These are phyloP conservation scores for Pollicipes pollicipes DNA, from an alignment of 1,140 invertebrate genomes.

Conservation along the genomic window DNA sequence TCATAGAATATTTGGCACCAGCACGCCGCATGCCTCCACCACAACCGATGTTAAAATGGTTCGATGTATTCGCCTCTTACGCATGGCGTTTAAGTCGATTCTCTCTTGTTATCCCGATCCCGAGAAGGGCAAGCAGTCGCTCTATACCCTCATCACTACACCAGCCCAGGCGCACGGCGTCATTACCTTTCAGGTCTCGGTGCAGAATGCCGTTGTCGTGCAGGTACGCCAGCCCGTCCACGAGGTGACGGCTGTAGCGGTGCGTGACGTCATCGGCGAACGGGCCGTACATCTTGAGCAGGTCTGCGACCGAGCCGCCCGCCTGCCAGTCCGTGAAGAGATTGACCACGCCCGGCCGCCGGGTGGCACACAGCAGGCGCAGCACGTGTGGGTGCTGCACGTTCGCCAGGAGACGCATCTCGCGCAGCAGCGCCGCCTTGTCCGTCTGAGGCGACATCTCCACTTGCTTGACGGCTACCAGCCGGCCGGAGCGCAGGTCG, in stretches of 20 bases:
- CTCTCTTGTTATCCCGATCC: no score
- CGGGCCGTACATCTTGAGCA: constrained; percentile 30
- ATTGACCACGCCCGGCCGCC: constrained; percentile 30
- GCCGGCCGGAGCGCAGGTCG: constrained; percentile 30
- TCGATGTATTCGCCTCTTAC: no score
- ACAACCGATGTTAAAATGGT: no score
- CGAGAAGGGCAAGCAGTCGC: no score
- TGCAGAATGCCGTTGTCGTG: constrained; percentile 35
- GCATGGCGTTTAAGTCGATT: no score
- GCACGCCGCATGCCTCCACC: no score
- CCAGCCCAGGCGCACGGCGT: no score
- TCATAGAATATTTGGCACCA: no score
- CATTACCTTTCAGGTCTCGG: constrained; percentile 34
- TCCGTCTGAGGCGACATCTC: constrained; percentile 31
- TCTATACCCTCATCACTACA: no score
- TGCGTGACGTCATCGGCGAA: constrained; percentile 32
- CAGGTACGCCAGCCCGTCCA: constrained; percentile 32
- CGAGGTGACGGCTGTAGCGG: constrained; percentile 28
- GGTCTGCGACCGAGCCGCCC: constrained; percentile 30
- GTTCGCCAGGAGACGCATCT: constrained; percentile 32
- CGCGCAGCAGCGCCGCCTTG: constrained; percentile 31
- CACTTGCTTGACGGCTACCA: constrained; percentile 37
- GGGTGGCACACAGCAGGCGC: constrained; percentile 31
- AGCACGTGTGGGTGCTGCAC: constrained; percentile 33
- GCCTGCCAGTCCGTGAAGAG: constrained; percentile 39